These are phyloP conservation scores for Agrochola lychnidis DNA, from an alignment of 2,888 invertebrate genomes.

Conservation along the genomic window DNA sequence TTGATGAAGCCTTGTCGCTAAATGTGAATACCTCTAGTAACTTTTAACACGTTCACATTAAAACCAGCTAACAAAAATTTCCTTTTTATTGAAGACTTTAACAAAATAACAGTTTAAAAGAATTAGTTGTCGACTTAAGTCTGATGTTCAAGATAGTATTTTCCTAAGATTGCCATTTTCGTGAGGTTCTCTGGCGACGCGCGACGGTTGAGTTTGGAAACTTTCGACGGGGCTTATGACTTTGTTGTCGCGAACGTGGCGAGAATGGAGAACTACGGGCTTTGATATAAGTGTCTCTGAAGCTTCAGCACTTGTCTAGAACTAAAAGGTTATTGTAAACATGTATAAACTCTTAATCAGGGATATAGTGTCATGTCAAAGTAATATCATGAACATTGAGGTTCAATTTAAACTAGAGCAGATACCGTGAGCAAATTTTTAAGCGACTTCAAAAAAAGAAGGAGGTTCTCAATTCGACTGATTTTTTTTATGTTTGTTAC, in stretches of 20 bases:
- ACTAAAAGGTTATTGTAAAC: conserved; percentile 44
- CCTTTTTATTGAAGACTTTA: not conserved
- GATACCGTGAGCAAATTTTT: too few relatives aligned
- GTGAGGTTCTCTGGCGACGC: conserved; percentile 47
- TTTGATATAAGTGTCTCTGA: conserved; percentile 50
- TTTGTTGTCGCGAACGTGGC: conserved; percentile 65
- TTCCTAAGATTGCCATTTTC: conserved; percentile 58
- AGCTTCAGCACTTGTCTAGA: conserved; percentile 56
- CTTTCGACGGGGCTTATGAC: conserved; percentile 72
- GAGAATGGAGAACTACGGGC: conserved; percentile 54
- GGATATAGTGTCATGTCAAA: not conserved
- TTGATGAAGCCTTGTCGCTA: not conserved
- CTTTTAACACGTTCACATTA: not conserved
- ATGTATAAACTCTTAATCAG: conserved; percentile 15
- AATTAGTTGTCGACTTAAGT: conserved; percentile 42
- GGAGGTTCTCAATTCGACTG: too few relatives aligned
- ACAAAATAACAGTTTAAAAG: conserved; percentile 36
- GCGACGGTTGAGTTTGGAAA: conserved; percentile 60
- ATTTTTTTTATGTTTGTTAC: too few relatives aligned
- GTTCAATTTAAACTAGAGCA: too few relatives aligned
- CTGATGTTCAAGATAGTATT: conserved; percentile 53
- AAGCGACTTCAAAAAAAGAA: too few relatives aligned
- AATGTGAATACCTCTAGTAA: not conserved
- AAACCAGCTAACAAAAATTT: conserved; percentile 13
- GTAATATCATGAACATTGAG: too few relatives aligned